Conservation (phyloP, 2,113 vertebrate species). For the Ivindomyrus marchei region DNA sequence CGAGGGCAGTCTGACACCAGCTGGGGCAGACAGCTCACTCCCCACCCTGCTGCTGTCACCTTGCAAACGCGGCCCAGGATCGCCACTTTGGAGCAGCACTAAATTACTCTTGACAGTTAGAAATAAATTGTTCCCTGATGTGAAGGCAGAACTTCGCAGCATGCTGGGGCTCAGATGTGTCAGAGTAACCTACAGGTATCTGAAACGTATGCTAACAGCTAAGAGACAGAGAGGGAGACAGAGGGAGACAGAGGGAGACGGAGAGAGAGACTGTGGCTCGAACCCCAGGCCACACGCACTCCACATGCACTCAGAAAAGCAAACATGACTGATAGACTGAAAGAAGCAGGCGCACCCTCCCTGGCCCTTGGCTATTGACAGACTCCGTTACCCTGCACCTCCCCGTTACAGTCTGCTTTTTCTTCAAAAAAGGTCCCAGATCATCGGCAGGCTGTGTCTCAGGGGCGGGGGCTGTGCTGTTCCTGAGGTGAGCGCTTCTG, state of each 20-base stretch:
- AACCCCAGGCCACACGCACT: slow-evolving; percentile 39
- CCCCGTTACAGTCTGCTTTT: slow-evolving; percentile 42
- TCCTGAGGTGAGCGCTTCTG: slow-evolving; percentile 44
- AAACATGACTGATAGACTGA: slow-evolving; percentile 48
- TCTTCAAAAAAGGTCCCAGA: slow-evolving; percentile 41
- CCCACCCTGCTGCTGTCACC: not conserved
- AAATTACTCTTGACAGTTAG: not conserved
- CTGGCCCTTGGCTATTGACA: slow-evolving; percentile 35
- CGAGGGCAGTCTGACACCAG: slow-evolving; percentile 1
- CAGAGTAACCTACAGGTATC: not conserved
- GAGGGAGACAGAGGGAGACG: not conserved
- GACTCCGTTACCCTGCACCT: slow-evolving; percentile 49
- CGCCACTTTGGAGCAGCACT: not conserved
- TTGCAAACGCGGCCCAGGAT: not conserved
- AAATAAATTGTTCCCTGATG: not conserved
- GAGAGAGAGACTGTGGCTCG: slow-evolving; percentile 24
- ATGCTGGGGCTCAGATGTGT: not conserved
- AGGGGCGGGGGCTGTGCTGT: slow-evolving; percentile 59
- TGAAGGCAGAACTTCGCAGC: not conserved
- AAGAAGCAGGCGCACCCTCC: slow-evolving; percentile 37
- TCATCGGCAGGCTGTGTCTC: slow-evolving; percentile 74
- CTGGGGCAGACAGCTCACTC: not conserved
- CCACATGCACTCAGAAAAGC: slow-evolving; percentile 41
- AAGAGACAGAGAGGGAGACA: slow-evolving; percentile 24
- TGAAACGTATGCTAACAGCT: no score